Conservation (phyloP, 2,888 invertebrate species). For the Dryocosmus kuriphilus region DNA sequence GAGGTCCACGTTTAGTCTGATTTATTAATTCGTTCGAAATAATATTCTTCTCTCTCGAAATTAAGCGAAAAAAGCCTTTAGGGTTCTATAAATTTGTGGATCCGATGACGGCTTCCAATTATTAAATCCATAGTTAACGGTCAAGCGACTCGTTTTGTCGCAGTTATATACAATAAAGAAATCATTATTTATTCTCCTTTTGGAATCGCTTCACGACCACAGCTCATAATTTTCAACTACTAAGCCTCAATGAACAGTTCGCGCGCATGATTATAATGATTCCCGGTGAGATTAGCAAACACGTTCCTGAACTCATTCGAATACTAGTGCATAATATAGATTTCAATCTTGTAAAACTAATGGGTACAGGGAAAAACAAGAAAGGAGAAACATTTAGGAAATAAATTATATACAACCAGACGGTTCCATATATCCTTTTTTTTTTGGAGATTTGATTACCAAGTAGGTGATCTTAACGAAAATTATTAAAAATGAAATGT, state of each 20-base stretch:
- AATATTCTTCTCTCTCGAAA: not conserved
- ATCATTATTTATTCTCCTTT: not conserved
- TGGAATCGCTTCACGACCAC: not conserved
- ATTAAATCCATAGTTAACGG: conserved; percentile 65
- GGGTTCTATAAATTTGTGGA: conserved; percentile 59
- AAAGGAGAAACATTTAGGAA: too few species aligned
- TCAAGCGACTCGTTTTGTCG: not conserved
- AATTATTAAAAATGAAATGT: not conserved
- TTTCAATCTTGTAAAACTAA: not conserved
- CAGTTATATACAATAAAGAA: not conserved
- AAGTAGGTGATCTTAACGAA: too few species aligned
- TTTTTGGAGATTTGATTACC: too few species aligned
- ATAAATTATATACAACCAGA: too few species aligned
- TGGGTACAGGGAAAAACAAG: not conserved
- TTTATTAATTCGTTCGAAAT: conserved; percentile 64
- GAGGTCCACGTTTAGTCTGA: conserved; percentile 45
- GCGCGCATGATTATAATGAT: not conserved
- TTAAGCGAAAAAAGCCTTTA: not conserved
- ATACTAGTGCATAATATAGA: not conserved
- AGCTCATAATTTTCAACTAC: not conserved
- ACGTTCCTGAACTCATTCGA: not conserved
- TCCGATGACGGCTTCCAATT: conserved; percentile 57
- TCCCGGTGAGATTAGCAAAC: not conserved
- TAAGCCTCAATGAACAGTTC: not conserved
- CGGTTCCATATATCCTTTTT: not conserved